A percentile compares a stretch with the other conserved stretches of the same genome.
Conservation (phyloP, 2,888 invertebrate species). For the Coenonympha arcania region DNA sequence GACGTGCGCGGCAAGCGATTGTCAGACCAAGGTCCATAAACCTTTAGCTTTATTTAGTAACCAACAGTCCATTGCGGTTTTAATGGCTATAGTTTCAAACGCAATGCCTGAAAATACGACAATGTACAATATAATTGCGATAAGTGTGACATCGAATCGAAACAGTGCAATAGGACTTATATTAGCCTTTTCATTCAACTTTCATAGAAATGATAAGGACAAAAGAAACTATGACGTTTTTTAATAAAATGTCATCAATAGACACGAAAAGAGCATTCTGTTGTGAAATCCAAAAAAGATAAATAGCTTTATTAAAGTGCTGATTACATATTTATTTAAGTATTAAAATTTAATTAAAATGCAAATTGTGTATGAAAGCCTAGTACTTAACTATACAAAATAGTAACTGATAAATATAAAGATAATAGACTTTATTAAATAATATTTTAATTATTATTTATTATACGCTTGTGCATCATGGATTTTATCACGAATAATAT, state of each 20-base stretch:
- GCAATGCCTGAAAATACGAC: background rate
- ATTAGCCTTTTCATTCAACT: slow-evolving; percentile 17
- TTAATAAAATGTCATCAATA: slow-evolving; percentile 20
- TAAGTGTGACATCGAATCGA: slow-evolving; percentile 4
- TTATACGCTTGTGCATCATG: no score
- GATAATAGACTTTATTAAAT: no score
- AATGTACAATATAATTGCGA: slow-evolving; percentile 18
- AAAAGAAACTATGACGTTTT: slow-evolving; percentile 25
- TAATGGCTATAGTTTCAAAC: background rate
- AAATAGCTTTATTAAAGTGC: no score
- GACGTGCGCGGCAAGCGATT: slow-evolving; percentile 46
- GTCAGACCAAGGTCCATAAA: slow-evolving; percentile 28
- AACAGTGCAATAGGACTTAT: slow-evolving; percentile 12
- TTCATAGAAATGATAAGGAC: slow-evolving; percentile 23
- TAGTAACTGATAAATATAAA: no score
- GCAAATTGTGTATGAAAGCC: no score
- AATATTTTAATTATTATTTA: no score
- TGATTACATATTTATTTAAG: no score
- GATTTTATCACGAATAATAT: no score
- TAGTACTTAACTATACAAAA: no score
- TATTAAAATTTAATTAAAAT: no score
- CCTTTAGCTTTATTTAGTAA: slow-evolving; percentile 20
- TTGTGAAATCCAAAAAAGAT: no score
- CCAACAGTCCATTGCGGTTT: slow-evolving; percentile 36
- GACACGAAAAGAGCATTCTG: no score